These are phyloP conservation scores for Rhodophaea formosa DNA, from an alignment of 2,888 invertebrate species.

Conservation along the genomic window DNA sequence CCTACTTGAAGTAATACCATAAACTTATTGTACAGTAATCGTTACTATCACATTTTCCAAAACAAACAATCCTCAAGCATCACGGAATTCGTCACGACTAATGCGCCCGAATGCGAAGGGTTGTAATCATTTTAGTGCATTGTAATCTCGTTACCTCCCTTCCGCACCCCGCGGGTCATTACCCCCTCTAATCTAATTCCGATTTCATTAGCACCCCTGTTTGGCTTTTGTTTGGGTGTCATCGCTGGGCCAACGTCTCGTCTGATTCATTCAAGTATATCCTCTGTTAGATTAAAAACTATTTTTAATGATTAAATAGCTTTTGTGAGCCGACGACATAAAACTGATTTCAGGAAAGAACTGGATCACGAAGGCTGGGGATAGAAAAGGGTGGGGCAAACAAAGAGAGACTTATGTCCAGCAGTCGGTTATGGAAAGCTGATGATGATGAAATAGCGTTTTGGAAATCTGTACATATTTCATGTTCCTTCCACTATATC, in stretches of 20 bases:
- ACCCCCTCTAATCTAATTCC: conserved; percentile 64
- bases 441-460: too few species aligned
- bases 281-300: not conserved
- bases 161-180: conserved; percentile 56
- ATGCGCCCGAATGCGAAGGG: conserved; percentile 40
- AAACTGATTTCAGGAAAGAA: too few species aligned
- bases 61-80: not conserved
- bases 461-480: too few species aligned
- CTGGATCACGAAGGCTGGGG: too few species aligned
- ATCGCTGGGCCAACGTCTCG: conserved; percentile 19
- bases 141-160: conserved; percentile 52
- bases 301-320: too few species aligned
- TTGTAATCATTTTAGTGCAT: conserved; percentile 58
- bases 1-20: too few species aligned
- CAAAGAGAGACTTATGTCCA: too few species aligned
- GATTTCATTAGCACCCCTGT: conserved; percentile 60
- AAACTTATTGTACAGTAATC: too few species aligned
- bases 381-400: too few species aligned
- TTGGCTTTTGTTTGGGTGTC: conserved; percentile 29
- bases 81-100: conserved; percentile 34
- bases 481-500: too few species aligned
- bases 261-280: not conserved
- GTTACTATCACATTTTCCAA: not conserved
- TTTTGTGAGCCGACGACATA: too few species aligned
- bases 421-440: too few species aligned